A percentile compares a stretch with the other conserved stretches of the same genome.
These are phyloP conservation scores for Pungitius pungitius DNA, from an alignment of 2,113 vertebrate species.

Conservation along the genomic window DNA sequence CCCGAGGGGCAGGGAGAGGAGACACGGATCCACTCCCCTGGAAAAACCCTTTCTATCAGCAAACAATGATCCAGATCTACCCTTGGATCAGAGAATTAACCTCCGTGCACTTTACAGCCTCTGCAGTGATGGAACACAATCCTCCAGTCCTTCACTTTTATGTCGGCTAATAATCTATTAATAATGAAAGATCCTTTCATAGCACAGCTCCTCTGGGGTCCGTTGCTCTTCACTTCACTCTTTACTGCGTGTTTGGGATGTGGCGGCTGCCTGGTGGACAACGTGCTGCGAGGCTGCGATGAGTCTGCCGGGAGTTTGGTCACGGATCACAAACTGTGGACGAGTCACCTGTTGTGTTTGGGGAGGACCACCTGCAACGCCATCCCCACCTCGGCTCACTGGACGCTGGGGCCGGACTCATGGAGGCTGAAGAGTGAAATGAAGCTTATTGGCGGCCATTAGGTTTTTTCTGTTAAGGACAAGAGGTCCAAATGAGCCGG, in stretches of 20 bases:
- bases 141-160: slow-evolving; percentile 75
- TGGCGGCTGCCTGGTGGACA: no score
- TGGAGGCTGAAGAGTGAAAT: neutral
- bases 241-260: no score
- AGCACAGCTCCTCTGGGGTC: slow-evolving; percentile 60
- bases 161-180: slow-evolving; percentile 78
- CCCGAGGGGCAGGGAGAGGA: slow-evolving; percentile 60
- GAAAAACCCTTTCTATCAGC: slow-evolving; percentile 77
- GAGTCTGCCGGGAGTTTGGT: no score
- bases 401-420: no score
- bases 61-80: slow-evolving; percentile 82
- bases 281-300: no score
- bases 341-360: slow-evolving; percentile 27
- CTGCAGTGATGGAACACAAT: slow-evolving; percentile 73
- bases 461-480: no score
- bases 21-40: slow-evolving; percentile 66
- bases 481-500: no score
- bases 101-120: slow-evolving; percentile 73
- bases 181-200: slow-evolving; percentile 77
- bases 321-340: slow-evolving; percentile 15
- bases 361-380: slow-evolving; percentile 3
- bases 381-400: no score
- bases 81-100: slow-evolving; percentile 83
- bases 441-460: neutral
- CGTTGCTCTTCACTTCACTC: no score